These are phyloP conservation scores for Hypomecis atomaria DNA, from an alignment of 2,888 invertebrate genomes.

Conservation along the genomic window DNA sequence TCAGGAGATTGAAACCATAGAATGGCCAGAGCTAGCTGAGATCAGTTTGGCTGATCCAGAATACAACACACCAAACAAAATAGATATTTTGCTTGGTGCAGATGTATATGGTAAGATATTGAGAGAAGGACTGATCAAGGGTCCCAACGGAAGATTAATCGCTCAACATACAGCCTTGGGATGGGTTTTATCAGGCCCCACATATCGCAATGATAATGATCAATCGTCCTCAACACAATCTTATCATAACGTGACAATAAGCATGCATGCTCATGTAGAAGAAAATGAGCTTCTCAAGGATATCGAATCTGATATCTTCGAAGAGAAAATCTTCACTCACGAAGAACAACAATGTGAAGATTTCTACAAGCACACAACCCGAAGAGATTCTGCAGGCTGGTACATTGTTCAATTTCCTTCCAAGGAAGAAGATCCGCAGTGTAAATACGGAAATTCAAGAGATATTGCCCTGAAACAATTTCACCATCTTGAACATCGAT, in stretches of 20 bases:
- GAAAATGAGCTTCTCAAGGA: neutral
- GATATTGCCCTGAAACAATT: no score
- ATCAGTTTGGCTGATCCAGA: neutral
- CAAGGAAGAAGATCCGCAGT: no score
- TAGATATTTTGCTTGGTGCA: neutral
- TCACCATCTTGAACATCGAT: no score
- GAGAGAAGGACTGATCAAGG: neutral
- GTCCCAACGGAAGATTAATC: neutral
- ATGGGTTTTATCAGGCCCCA: neutral
- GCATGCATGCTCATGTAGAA: neutral
- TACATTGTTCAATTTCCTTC: no score
- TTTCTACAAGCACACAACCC: neutral
- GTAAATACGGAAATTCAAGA: no score
- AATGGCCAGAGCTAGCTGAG: neutral
- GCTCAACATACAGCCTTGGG: neutral
- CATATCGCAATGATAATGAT: neutral
- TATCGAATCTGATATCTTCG: neutral
- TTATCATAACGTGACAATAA: neutral
- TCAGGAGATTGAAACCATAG: neutral
- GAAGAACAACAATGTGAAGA: neutral
- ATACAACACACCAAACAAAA: neutral
- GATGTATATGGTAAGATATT: neutral
- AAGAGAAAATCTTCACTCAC: neutral
- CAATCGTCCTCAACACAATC: neutral
- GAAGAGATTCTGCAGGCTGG: neutral